These are phyloP conservation scores for Minunthozetes semirufus DNA, from an alignment of 2,888 invertebrate species.

Conservation along the genomic window DNA sequence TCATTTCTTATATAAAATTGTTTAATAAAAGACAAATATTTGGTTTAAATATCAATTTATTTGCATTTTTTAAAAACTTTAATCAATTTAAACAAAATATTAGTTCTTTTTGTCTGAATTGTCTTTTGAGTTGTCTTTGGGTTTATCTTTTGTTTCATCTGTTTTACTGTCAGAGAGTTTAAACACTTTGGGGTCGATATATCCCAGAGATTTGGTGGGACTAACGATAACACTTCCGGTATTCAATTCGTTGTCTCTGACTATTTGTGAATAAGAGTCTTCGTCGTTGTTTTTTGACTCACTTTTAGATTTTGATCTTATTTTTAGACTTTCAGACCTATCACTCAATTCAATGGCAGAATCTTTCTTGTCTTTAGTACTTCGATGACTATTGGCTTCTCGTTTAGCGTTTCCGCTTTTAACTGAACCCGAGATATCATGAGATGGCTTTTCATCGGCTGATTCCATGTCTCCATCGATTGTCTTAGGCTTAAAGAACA, in stretches of 20 bases:
- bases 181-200: constrained; percentile 1
- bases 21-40: too few relatives aligned
- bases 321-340: too few relatives aligned
- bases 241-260: background rate
- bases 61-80: too few relatives aligned
- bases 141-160: background rate
- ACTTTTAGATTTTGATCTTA: too few relatives aligned
- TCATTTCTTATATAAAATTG: too few relatives aligned
- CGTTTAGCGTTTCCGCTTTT: too few relatives aligned
- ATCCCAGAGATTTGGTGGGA: constrained; percentile 17
- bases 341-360: too few relatives aligned
- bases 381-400: too few relatives aligned
- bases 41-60: too few relatives aligned
- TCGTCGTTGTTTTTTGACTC: background rate
- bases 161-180: background rate
- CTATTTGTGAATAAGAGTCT: background rate
- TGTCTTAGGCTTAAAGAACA: background rate
- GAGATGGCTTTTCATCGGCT: background rate
- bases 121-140: background rate
- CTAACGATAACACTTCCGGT: constrained; percentile 17
- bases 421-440: background rate
- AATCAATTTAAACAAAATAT: too few relatives aligned
- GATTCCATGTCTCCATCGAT: background rate
- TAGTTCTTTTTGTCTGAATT: too few relatives aligned
- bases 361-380: background rate